These are phyloP conservation scores for Salpingus planirostris DNA, from an alignment of 2,888 invertebrate genomes.

Conservation along the genomic window DNA sequence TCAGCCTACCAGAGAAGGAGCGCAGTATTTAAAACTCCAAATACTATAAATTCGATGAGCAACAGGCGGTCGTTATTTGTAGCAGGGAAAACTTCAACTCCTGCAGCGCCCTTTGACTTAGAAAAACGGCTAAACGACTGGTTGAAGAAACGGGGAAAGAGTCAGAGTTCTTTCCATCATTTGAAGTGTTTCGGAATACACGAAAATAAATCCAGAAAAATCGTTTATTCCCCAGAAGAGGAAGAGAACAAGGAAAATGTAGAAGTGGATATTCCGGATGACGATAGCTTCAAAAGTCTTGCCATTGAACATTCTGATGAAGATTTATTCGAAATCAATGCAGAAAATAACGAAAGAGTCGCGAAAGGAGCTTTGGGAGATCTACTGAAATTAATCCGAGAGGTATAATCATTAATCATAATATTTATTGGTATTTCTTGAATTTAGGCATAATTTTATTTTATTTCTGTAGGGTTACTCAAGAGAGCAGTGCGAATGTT, in stretches of 20 bases:
- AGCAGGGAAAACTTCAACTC: too few species aligned
- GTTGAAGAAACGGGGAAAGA: slow-evolving; percentile 46
- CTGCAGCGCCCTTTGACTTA: background rate
- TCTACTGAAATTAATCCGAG: slow-evolving; percentile 44
- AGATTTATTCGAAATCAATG: slow-evolving; percentile 26
- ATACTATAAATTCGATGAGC: background rate
- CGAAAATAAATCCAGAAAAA: background rate
- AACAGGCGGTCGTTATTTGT: background rate
- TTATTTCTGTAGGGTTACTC: slow-evolving; percentile 43
- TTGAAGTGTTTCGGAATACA: slow-evolving; percentile 44
- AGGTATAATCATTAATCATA: slow-evolving; percentile 34
- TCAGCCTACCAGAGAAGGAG: background rate
- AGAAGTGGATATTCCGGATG: too few species aligned
- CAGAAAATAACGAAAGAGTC: slow-evolving; percentile 18
- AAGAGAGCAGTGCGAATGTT: slow-evolving; percentile 48
- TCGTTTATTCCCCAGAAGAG: too few species aligned
- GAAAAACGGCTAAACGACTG: slow-evolving; percentile 39
- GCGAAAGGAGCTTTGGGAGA: slow-evolving; percentile 46
- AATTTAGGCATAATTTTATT: background rate
- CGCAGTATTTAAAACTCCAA: background rate
- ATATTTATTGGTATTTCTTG: background rate
- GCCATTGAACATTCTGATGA: slow-evolving; percentile 35
- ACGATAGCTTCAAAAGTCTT: too few species aligned
- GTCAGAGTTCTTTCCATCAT: slow-evolving; percentile 44
- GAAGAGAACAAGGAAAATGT: slow-evolving; percentile 49